Percentiles rank a stretch among this genome's conserved stretches.
Conservation (phyloP, 1,140 invertebrate genomes). For the Limonius californicus region DNA sequence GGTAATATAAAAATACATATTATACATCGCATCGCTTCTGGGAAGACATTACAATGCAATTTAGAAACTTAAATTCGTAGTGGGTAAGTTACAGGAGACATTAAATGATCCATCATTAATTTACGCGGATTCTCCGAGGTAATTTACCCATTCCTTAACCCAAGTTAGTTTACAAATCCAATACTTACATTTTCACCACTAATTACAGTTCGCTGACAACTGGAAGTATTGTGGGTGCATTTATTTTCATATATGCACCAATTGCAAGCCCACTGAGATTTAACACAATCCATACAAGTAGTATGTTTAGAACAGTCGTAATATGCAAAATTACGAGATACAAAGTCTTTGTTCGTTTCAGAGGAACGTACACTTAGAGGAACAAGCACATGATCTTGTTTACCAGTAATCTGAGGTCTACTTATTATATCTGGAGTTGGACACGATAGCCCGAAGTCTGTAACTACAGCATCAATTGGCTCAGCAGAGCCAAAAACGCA, state of each 20-base stretch:
- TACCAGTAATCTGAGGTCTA: constrained; percentile 74
- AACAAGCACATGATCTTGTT: constrained; percentile 85
- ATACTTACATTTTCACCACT: constrained; percentile 72
- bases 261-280: constrained; percentile 86
- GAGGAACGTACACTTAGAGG: constrained; percentile 88
- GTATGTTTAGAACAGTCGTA: constrained; percentile 89
- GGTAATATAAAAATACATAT: constrained; percentile 37
- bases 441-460: constrained; percentile 76
- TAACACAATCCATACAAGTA: constrained; percentile 81
- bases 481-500: constrained; percentile 87
- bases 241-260: constrained; percentile 96
- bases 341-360: constrained; percentile 94
- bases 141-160: too few species aligned
- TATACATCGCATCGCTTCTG: constrained; percentile 15
- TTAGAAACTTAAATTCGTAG: neutral
- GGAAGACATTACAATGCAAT: too few species aligned
- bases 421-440: constrained; percentile 73
- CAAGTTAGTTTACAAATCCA: neutral
- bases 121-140: neutral
- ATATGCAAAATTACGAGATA: constrained; percentile 88
- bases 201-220: constrained; percentile 78
- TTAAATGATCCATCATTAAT: neutral
- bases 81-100: neutral
- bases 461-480: constrained; percentile 81
- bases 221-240: constrained; percentile 82